Conservation (phyloP, 2,797 vertebrate species). For the Rhabdomys pumilio region DNA sequence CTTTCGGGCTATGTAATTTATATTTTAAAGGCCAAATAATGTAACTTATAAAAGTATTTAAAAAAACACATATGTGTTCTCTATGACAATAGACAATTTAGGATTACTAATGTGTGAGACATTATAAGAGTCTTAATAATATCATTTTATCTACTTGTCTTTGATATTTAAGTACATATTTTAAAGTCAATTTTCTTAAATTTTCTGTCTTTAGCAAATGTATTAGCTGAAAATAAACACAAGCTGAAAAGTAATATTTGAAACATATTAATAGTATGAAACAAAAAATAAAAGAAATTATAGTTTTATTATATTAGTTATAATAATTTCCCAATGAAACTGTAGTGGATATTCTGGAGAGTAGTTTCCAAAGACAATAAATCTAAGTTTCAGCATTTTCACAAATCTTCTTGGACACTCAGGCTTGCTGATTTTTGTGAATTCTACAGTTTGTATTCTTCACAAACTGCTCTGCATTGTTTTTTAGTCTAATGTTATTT, state of each 20-base stretch:
- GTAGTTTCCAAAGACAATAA: background rate
- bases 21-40: constrained; percentile 3
- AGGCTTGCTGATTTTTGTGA: background rate
- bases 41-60: constrained; percentile 49
- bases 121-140: constrained; percentile 33
- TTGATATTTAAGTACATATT: background rate
- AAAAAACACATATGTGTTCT: background rate
- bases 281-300: constrained; percentile 7
- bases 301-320: background rate
- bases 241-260: background rate
- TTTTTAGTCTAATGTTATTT: background rate
- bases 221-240: background rate
- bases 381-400: background rate
- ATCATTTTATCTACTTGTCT: background rate
- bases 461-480: background rate
- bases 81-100: background rate
- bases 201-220: background rate
- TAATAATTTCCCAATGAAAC: background rate
- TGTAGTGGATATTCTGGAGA: background rate
- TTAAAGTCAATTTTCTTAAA: constrained; percentile 20
- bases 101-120: background rate
- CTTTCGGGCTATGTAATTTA: background rate
- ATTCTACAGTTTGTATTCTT: background rate
- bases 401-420: background rate
- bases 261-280: background rate